These are phyloP conservation scores for Agrenia bidenticulata DNA, from an alignment of 2,888 invertebrate genomes.

Conservation along the genomic window DNA sequence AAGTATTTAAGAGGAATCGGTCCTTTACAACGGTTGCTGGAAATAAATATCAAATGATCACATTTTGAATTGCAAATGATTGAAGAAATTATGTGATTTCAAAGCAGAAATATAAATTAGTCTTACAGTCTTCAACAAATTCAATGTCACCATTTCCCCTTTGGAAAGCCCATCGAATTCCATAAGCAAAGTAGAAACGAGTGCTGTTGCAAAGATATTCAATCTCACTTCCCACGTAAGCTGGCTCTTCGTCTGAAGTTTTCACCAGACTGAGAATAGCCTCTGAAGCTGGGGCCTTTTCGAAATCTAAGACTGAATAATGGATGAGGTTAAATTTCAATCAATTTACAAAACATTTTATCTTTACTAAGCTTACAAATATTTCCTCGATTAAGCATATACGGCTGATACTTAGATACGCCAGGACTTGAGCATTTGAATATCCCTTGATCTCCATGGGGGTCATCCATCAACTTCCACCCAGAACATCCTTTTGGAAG, in stretches of 20 bases:
- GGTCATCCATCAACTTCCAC: constrained; percentile 37
- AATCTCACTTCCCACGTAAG: constrained; percentile 41
- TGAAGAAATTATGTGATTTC: constrained; percentile 29
- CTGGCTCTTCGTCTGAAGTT: constrained; percentile 37
- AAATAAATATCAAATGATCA: not conserved
- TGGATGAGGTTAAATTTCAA: not conserved
- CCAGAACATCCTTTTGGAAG: constrained; percentile 44
- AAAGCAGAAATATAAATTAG: too few relatives aligned
- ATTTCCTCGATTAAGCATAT: constrained; percentile 45
- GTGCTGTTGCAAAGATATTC: constrained; percentile 49
- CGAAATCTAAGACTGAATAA: constrained; percentile 44
- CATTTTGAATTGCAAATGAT: constrained; percentile 7
- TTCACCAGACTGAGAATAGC: constrained; percentile 41
- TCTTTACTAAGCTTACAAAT: too few relatives aligned
- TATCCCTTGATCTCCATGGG: constrained; percentile 47
- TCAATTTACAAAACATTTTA: too few relatives aligned
- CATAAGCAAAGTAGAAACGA: constrained; percentile 47
- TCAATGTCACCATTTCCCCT: constrained; percentile 44
- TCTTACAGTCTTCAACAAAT: constrained; percentile 47
- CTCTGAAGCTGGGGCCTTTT: constrained; percentile 46
- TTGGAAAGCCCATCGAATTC: constrained; percentile 49
- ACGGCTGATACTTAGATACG: constrained; percentile 47
- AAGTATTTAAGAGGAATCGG: constrained; percentile 33
- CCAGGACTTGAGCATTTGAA: constrained; percentile 44
- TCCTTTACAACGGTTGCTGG: constrained; percentile 39